A percentile compares a stretch with the other conserved stretches of the same genome.
These are phyloP conservation scores for Andrena chrysosceles DNA, from an alignment of 2,888 invertebrate genomes.

Conservation along the genomic window DNA sequence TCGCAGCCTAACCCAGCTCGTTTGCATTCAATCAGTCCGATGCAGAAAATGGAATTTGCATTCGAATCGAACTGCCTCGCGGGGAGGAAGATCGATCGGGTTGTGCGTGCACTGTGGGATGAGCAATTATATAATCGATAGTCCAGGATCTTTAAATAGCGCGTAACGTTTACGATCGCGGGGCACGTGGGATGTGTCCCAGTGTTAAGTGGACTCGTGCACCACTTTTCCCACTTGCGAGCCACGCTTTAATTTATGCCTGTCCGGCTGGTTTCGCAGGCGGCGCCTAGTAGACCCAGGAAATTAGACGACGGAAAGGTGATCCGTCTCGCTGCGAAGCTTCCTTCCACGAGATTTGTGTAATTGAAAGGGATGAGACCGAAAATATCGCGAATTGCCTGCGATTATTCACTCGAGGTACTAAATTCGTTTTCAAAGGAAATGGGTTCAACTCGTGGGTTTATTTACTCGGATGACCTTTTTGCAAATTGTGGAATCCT, in stretches of 20 bases:
- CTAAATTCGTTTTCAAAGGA: too few species aligned
- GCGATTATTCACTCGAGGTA: too few species aligned
- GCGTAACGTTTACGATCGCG: slow-evolving; percentile 21
- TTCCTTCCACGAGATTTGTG: background rate
- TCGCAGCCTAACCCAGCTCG: slow-evolving; percentile 14
- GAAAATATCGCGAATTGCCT: background rate
- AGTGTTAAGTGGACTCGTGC: slow-evolving; percentile 11
- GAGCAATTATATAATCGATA: slow-evolving; percentile 26
- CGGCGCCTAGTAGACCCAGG: slow-evolving; percentile 55
- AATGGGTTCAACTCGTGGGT: too few species aligned
- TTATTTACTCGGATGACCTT: too few species aligned
- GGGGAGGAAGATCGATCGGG: slow-evolving; percentile 32
- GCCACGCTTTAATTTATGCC: slow-evolving; percentile 54
- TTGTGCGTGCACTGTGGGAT: background rate
- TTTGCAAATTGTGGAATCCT: too few species aligned
- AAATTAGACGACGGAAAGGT: slow-evolving; percentile 42
- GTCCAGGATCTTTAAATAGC: slow-evolving; percentile 23
- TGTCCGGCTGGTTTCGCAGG: slow-evolving; percentile 60
- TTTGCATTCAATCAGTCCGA: slow-evolving; percentile 40
- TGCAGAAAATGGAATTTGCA: slow-evolving; percentile 18
- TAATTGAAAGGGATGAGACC: background rate
- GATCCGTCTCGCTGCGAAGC: slow-evolving; percentile 28
- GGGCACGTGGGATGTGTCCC: slow-evolving; percentile 46
- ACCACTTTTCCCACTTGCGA: slow-evolving; percentile 31
- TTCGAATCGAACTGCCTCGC: slow-evolving; percentile 7